These are phyloP conservation scores for Gastrophysa polygoni DNA, from an alignment of 2,888 invertebrate species.

Conservation along the genomic window DNA sequence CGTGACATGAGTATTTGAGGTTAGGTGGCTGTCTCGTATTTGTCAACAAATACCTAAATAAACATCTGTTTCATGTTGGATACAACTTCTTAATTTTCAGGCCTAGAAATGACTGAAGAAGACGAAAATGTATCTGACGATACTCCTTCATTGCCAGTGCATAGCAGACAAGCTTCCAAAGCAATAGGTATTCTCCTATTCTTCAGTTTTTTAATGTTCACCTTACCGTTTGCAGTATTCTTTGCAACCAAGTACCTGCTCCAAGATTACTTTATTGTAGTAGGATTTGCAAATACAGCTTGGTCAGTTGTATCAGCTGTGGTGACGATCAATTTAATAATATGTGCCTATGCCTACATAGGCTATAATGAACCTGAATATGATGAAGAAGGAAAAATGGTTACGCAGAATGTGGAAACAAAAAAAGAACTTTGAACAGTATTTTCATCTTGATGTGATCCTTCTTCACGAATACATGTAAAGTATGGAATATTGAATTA, in stretches of 20 bases:
- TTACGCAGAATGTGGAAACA: conserved; percentile 41
- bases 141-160: conserved; percentile 55
- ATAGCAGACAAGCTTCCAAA: conserved; percentile 60
- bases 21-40: too few relatives aligned
- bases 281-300: conserved; percentile 67
- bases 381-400: conserved; percentile 66
- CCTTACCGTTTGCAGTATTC: conserved; percentile 78
- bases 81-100: too few relatives aligned
- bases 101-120: not conserved
- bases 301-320: conserved; percentile 81
- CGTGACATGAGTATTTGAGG: too few relatives aligned
- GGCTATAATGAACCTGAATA: conserved; percentile 75
- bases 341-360: conserved; percentile 77
- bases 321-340: conserved; percentile 79
- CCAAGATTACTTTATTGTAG: conserved; percentile 65
- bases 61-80: too few relatives aligned
- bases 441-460: too few relatives aligned
- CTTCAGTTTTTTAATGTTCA: conserved; percentile 84
- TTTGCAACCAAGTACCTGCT: conserved; percentile 70
- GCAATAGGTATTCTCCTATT: conserved; percentile 70
- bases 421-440: conserved; percentile 31
- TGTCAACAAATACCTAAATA: too few relatives aligned
- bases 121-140: not conserved
- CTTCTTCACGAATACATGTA: not conserved
- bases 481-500: too few relatives aligned